phyloP scores from a whole-genome alignment of 2,797 vertebrate genomes.

The Scyliorhinus canicula region DNA sequence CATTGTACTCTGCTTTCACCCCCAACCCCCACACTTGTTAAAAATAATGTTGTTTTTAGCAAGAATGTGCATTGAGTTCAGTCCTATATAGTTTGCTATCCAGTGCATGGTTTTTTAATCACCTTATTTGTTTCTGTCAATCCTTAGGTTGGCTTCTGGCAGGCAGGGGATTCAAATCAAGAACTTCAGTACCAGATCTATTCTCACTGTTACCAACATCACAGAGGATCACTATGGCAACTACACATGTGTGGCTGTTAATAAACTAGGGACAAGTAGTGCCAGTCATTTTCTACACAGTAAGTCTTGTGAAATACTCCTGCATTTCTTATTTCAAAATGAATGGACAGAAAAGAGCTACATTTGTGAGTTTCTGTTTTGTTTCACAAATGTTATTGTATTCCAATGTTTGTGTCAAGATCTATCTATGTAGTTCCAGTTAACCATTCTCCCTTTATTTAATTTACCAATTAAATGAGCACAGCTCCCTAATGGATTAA shows the following conservation, averaged over 20 bases:
- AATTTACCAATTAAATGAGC: neutral
- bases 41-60: neutral
- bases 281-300: slow-evolving; percentile 92
- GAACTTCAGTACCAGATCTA: slow-evolving; percentile 88
- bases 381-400: neutral
- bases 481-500: neutral
- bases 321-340: neutral
- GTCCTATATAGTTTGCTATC: neutral
- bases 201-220: slow-evolving; percentile 94
- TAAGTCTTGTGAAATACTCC: slow-evolving; percentile 68
- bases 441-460: neutral
- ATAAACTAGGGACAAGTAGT: slow-evolving; percentile 89
- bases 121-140: slow-evolving; percentile 14
- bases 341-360: neutral
- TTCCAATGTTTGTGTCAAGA: neutral
- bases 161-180: slow-evolving; percentile 90
- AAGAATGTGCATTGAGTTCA: neutral
- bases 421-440: neutral
- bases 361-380: neutral
- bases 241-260: slow-evolving; percentile 94
- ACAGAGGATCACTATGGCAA: slow-evolving; percentile 98
- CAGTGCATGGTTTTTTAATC: neutral
- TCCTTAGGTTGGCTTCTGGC: slow-evolving; percentile 80
- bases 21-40: neutral
- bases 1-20: neutral